phyloP scores from a whole-genome alignment of 2,797 vertebrate genomes.

The Molothrus ater region DNA sequence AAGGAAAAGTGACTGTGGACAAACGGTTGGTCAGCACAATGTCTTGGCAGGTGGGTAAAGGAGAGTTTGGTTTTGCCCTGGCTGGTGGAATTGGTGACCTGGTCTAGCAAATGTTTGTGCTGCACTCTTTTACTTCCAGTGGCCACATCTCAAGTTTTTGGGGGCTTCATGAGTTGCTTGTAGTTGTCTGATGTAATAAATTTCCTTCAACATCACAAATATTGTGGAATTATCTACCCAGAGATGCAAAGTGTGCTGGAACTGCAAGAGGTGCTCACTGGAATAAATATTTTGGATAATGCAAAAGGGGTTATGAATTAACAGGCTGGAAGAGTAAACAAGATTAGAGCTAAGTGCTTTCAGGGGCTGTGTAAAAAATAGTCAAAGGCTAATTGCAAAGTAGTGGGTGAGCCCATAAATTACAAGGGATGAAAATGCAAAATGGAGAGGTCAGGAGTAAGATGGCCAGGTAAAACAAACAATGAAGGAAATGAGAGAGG shows the following conservation, averaged over 20 bases:
- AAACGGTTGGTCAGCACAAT: background rate
- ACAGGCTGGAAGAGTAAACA: conserved; percentile 43
- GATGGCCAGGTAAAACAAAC: background rate
- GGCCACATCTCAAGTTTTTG: background rate
- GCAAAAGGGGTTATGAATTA: conserved; percentile 41
- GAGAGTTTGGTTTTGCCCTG: background rate
- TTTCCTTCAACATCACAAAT: background rate
- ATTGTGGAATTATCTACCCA: background rate
- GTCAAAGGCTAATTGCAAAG: conserved; percentile 57
- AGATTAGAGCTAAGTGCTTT: conserved; percentile 52
- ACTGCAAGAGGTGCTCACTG: background rate
- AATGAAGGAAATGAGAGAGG: background rate
- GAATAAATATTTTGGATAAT: conserved; percentile 58
- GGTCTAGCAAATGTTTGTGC: background rate
- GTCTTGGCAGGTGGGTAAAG: background rate
- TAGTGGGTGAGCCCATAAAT: conserved; percentile 29
- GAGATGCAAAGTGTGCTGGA: background rate
- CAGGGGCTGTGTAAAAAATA: conserved; percentile 33
- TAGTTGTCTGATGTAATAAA: background rate
- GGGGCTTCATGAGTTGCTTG: background rate
- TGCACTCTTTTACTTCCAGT: background rate
- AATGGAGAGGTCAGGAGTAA: conserved; percentile 1
- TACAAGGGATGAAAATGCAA: conserved; percentile 20
- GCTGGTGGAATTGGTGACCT: background rate
- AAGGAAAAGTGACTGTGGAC: background rate